phyloP scores from a whole-genome alignment of 2,113 vertebrate genomes.

The Pithys albifrons region DNA sequence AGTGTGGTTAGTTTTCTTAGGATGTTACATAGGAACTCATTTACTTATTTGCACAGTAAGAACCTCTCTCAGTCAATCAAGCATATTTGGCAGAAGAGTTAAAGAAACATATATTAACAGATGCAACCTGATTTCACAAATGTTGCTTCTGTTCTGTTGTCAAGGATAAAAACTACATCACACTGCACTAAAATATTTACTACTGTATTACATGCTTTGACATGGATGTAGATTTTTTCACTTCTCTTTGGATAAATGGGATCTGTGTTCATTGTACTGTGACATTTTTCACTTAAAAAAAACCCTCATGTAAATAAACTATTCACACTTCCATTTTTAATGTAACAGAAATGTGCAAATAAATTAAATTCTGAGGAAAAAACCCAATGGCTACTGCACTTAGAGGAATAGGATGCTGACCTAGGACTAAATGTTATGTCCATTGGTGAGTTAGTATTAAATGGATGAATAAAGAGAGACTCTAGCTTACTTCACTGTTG shows the following conservation, averaged over 20 bases:
- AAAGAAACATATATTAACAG: neutral
- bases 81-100: neutral
- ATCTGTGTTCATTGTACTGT: neutral
- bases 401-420: neutral
- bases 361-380: neutral
- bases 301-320: neutral
- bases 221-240: neutral
- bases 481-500: neutral
- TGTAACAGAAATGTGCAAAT: neutral
- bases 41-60: neutral
- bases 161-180: neutral
- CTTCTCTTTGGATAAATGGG: neutral
- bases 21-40: neutral
- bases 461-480: neutral
- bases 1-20: neutral
- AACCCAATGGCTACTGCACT: neutral
- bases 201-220: neutral
- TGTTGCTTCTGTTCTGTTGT: neutral
- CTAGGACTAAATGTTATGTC: neutral
- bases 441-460: neutral
- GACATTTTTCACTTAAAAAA: neutral
- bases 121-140: constrained; percentile 15
- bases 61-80: neutral
- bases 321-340: neutral
- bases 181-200: neutral